Conservation (phyloP, 2,888 invertebrate species). For the Malthinus seriepunctatus region DNA sequence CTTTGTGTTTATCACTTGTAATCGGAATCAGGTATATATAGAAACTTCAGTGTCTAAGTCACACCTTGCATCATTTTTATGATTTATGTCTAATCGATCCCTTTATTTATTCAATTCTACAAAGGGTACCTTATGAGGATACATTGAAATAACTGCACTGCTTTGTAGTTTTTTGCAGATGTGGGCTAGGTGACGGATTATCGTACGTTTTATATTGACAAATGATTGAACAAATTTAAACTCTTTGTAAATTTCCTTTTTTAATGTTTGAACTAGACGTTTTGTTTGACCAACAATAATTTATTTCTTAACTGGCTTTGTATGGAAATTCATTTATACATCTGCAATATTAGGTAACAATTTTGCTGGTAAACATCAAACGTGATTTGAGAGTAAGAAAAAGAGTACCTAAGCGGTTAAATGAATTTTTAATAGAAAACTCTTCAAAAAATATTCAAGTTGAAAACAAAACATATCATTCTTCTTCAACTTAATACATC, state of each 20-base stretch:
- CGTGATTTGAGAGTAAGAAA: no score
- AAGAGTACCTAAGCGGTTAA: no score
- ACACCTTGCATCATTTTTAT: conserved; percentile 24
- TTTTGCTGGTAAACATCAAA: no score
- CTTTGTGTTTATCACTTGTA: conserved; percentile 21
- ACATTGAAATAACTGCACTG: conserved; percentile 25
- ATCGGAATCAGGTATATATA: conserved; percentile 21
- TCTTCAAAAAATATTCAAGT: no score
- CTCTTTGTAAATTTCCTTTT: no score
- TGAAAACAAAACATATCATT: no score
- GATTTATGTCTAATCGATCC: conserved; percentile 17
- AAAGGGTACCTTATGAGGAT: conserved; percentile 17
- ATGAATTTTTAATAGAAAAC: no score
- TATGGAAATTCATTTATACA: neutral
- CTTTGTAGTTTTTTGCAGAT: conserved; percentile 24
- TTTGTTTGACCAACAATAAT: neutral
- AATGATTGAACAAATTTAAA: conserved; percentile 12
- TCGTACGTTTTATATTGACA: conserved; percentile 5
- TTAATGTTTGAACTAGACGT: no score
- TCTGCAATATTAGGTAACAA: no score
- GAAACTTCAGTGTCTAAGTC: conserved; percentile 19
- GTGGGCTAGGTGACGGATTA: conserved; percentile 12
- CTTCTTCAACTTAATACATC: no score
- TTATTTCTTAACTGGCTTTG: neutral
- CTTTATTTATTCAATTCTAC: conserved; percentile 20